Evolutionary conservation across 2,888 invertebrate genomes (phyloP), one percentile per base, ranked within the genome.

Genomic region (Cenopis cana): DNA sequence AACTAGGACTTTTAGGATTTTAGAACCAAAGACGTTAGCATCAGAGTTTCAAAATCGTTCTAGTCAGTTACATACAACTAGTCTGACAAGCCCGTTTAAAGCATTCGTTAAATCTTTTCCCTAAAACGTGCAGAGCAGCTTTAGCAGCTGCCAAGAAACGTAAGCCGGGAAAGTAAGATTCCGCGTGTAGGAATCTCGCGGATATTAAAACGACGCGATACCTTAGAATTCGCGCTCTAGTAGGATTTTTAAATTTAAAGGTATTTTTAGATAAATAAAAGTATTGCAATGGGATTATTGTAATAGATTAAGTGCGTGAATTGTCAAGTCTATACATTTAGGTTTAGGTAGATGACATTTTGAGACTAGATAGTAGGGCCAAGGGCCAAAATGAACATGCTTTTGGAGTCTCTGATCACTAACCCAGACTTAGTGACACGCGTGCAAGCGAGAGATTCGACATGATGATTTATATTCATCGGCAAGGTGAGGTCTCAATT

Each of bases 131-230:
- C 29, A 24, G 36, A 52, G 50, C 50, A 2, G 62, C 62, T 52
- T n/a, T 62, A 46, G 14, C 61, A 20, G 5, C 20, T 20, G 54
- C 54, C 18, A 50, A 18, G 36, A 50, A 52, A 62, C 36, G 62
- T 52, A 62, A 62, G 49, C 18, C 33, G 61, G 50, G 50, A 50
- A 62, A 62, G 50, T 62, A 62, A 36, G 50, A 62, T 62, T 62
- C 62, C 33, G 12, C 62, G 62, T 20, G 50, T 14, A 62, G 62
- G 50, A 50, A 52, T 50, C 36, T 36, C 62, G 17, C 50, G 50
- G 62, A 62, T 62, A 62, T 62, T 62, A 62, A 62, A 52, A 55
- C 29, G 52, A 20, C 24, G 29, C 3, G 62, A 52, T 62, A 62
- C n/a, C n/a, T n/a, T n/a, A 52, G 36, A 62, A 49, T 61, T 50